Base-by-base conservation (phyloP, 2,113 vertebrate genomes). In the Abramis brama region DNA sequence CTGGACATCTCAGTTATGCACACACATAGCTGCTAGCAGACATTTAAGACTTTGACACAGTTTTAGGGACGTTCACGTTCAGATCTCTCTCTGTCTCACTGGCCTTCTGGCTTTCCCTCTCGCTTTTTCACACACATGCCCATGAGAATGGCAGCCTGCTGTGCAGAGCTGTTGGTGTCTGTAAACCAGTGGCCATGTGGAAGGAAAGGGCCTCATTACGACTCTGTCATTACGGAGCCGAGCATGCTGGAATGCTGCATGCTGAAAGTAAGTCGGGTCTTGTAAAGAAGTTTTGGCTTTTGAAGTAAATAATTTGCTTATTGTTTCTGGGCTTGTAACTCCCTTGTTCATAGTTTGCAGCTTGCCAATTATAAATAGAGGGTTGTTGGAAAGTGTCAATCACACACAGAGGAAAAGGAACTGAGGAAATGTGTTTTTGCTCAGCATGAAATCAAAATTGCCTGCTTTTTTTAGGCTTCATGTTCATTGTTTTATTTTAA, bases 1-100 rank as follows among this genome's bases (percentile, higher is more conserved):
- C 87, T 91, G 87, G 90, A 91, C 90, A 87, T 92, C 89, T 90
- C 88, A 84, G 83, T 89, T 43, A 75, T 74, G 30, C 81, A 81
- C 87, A 86, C 83, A 59, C 39, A 76, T 15, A 62, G 21, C 25
- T 21, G 25, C 17, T 68, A 50, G 62, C 27, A 68, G 79, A 68
- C 52, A 47, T 82, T 68, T 81, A 25, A 45, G 43, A 50, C n/a
- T 82, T 52, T 68, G 33, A 23, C 47, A 15, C 21, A 79, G 74
- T 19, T 76, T 76, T 76, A 76, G 25, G 45, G 74, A 75, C 13
- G n/a, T 52, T 68, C 45, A 55, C 59, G n/a, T 55, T 62, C 45
- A 30, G 25, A 55, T 60, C 52, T 79, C 47, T 50, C 19, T 70
- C 30, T 78, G 10, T 27, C 30, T 59, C n/a, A 55, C 6, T 64